Percentiles rank a stretch among this genome's conserved stretches.
phyloP scores from a whole-genome alignment of 2,113 vertebrate species.

The Gobio gobio region DNA sequence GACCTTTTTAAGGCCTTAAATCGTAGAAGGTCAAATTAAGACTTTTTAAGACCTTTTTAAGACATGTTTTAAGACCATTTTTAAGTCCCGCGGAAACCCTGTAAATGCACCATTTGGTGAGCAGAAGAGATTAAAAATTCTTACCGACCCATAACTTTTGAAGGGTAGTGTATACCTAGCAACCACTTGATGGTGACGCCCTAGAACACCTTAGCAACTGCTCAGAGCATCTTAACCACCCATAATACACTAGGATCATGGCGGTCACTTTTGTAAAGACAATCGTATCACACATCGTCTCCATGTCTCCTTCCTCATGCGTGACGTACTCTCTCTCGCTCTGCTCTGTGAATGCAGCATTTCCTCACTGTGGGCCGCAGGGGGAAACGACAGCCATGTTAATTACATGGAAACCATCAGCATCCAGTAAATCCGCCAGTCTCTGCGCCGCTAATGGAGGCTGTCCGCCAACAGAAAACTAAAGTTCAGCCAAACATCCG shows the following conservation, averaged over 20 bases:
- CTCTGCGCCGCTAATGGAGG: slow-evolving; percentile 57
- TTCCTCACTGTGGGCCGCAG: slow-evolving; percentile 53
- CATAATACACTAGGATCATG: background rate
- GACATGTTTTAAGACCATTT: too few relatives aligned
- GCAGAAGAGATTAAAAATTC: too few relatives aligned
- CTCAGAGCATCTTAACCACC: too few relatives aligned
- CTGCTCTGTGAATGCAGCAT: slow-evolving; percentile 55
- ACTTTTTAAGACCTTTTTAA: too few relatives aligned
- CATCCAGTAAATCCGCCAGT: slow-evolving; percentile 50
- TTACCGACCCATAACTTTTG: too few relatives aligned
- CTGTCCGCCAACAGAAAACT: slow-evolving; percentile 37
- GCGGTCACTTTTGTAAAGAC: background rate
- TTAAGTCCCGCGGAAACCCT: too few relatives aligned
- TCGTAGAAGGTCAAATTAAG: too few relatives aligned
- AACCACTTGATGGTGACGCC: too few relatives aligned
- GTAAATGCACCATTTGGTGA: too few relatives aligned
- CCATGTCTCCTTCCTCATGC: background rate
- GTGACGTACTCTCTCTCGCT: background rate
- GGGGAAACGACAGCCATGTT: slow-evolving; percentile 45
- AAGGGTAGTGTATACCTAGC: too few relatives aligned
- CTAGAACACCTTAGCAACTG: too few relatives aligned
- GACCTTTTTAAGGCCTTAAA: too few relatives aligned
- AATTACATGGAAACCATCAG: slow-evolving; percentile 59
- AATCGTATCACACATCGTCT: background rate
- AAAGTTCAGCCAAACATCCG: slow-evolving; percentile 31